These are phyloP conservation scores for Emmelina monodactyla DNA, from an alignment of 2,888 invertebrate genomes.

Conservation along the genomic window DNA sequence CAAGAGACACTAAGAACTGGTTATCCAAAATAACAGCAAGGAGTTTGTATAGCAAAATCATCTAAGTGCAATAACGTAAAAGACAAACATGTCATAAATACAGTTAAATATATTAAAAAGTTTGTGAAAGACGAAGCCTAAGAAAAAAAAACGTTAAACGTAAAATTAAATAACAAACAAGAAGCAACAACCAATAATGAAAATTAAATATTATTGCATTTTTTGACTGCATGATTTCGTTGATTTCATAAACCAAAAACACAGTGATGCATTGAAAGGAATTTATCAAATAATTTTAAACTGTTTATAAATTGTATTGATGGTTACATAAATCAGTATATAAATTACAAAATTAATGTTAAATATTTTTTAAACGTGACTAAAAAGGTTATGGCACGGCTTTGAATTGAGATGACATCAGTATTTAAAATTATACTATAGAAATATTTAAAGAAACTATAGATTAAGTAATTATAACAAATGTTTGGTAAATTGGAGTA, in stretches of 20 bases:
- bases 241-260: constrained; percentile 1
- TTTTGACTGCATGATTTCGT: constrained; percentile 1
- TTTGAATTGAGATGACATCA: background rate
- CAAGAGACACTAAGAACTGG: no score
- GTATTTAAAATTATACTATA: no score
- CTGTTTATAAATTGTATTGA: no score
- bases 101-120: constrained; percentile 20
- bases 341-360: background rate
- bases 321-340: no score
- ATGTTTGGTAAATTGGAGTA: no score
- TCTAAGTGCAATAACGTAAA: background rate
- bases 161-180: constrained; percentile 63
- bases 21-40: constrained; percentile 58
- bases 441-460: no score
- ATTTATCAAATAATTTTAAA: background rate
- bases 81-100: constrained; percentile 12
- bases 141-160: constrained; percentile 37
- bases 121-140: constrained; percentile 33
- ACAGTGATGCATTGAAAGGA: constrained; percentile 4
- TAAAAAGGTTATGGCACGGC: no score
- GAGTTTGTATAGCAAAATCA: constrained; percentile 23
- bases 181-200: constrained; percentile 50
- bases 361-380: no score
- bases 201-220: constrained; percentile 21
- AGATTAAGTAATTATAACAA: no score